A percentile compares a stretch with the other conserved stretches of the same genome.
These are phyloP conservation scores for Holotrichia oblita DNA, from an alignment of 1,140 invertebrate genomes.

Conservation along the genomic window DNA sequence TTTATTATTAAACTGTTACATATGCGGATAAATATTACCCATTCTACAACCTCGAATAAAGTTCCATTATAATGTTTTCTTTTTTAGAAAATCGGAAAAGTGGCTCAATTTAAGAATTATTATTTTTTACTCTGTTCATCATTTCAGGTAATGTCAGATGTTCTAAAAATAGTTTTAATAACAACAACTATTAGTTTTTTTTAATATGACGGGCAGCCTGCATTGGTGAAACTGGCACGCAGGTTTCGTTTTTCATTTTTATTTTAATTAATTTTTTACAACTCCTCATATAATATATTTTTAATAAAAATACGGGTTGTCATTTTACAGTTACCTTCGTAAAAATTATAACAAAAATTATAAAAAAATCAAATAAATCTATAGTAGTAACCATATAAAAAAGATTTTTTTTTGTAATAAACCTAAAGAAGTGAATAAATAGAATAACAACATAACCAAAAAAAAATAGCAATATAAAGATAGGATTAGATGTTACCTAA, in stretches of 20 bases:
- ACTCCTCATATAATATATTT: constrained; percentile 40
- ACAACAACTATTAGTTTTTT: constrained; percentile 47
- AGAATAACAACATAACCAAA: constrained; percentile 44
- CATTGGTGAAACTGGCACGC: constrained; percentile 43
- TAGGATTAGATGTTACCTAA: constrained; percentile 21
- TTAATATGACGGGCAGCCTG: constrained; percentile 46
- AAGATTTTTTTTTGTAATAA: background rate
- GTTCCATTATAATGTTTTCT: constrained; percentile 1
- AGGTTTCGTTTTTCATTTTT: constrained; percentile 26
- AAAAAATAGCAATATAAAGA: constrained; percentile 37
- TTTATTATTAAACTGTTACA: too few relatives aligned
- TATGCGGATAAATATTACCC: background rate
- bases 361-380: constrained; percentile 38
- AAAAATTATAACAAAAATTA: constrained; percentile 30
- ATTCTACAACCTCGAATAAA: background rate
- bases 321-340: constrained; percentile 29
- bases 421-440: constrained; percentile 32
- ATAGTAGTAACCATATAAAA: constrained; percentile 32
- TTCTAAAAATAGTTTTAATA: constrained; percentile 51
- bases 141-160: constrained; percentile 56
- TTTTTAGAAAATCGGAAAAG: constrained; percentile 17
- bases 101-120: constrained; percentile 35
- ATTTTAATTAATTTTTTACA: constrained; percentile 30
- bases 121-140: constrained; percentile 37
- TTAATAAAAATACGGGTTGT: constrained; percentile 35